Conservation (phyloP, 2,113 vertebrate genomes). For the Hyperopisus bebe region DNA sequence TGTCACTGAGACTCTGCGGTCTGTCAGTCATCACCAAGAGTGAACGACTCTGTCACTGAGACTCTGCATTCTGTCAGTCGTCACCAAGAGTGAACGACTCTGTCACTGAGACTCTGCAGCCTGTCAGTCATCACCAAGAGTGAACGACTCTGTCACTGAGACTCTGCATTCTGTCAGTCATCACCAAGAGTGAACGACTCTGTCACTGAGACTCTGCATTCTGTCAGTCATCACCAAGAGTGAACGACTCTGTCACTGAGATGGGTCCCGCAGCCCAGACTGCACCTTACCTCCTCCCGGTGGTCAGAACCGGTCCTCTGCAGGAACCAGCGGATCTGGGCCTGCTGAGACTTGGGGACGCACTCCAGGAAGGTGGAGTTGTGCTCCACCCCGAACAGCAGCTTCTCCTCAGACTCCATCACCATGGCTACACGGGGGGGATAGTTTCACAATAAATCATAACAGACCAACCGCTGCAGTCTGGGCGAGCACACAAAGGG, state of each 20-base stretch:
- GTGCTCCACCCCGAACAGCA: constrained; percentile 89
- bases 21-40: too few species aligned
- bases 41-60: too few species aligned
- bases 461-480: not conserved
- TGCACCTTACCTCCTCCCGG: constrained; percentile 77
- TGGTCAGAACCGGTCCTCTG: constrained; percentile 77
- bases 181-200: not conserved
- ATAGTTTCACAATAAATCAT: not conserved
- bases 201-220: too few species aligned
- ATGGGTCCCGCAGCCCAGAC: not conserved
- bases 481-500: not conserved
- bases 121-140: too few species aligned
- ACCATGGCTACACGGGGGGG: constrained; percentile 64
- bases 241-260: not conserved
- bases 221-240: not conserved
- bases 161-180: too few species aligned
- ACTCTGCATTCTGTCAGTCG: too few species aligned
- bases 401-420: constrained; percentile 81
- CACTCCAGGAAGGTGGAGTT: constrained; percentile 98
- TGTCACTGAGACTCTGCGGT: too few species aligned
- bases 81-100: too few species aligned
- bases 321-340: constrained; percentile 83
- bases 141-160: too few species aligned
- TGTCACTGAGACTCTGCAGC: too few species aligned
- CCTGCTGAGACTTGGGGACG: constrained; percentile 90